Evolutionary conservation across 2,113 vertebrate genomes (phyloP), one percentile per base, ranked within the genome.

Genomic region (Galemys pyrenaicus): DNA sequence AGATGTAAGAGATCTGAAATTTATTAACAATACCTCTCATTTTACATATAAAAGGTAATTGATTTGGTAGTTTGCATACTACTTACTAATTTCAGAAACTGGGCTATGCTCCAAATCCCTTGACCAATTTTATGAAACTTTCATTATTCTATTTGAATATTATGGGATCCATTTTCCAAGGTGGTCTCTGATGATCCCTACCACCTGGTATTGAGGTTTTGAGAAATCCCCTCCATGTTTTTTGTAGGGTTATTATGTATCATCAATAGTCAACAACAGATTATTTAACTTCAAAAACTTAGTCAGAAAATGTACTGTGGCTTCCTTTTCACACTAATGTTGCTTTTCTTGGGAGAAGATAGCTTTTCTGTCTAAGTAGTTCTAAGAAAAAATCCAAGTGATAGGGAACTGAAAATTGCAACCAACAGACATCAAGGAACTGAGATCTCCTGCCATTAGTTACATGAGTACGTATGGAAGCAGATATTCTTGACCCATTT

Each of bases 111-210:
- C 4, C 39, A 71, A 41, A 28, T 41, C 2, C 30, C n/a, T 87
- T 83, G 30, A 35, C 28, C 17, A 56, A 12, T 16, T 88, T 44
- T 30, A 28, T 62, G 6, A 22, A 46, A 41, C 64, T 67, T 88
- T 62, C 41, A 92, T 81, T 74, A 64, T 60, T 91, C 39, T 90
- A 32, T 39, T 84, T 65, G 30, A 65, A 68, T 68, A 3, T 62
- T 93, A 13, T 54, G 37, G 11, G 56, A 37, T 0, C 17, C 6
- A 80, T 10, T n/a, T 87, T 93, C 46, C 13, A 75, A 83, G 19
- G 30, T 30, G 9, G 2, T 56, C 5, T 6, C 20, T 37, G 37
- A 2, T 35, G 60, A 94, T 65, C 3, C 15, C 74, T 0, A 39
- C 13, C 35, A 56, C 1, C 0, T 83, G 3, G 26, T 37, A 6